Evolutionary conservation across 2,113 vertebrate species (phyloP), one percentile per base, ranked within the genome.

Genomic region (Ictalurus punctatus): DNA sequence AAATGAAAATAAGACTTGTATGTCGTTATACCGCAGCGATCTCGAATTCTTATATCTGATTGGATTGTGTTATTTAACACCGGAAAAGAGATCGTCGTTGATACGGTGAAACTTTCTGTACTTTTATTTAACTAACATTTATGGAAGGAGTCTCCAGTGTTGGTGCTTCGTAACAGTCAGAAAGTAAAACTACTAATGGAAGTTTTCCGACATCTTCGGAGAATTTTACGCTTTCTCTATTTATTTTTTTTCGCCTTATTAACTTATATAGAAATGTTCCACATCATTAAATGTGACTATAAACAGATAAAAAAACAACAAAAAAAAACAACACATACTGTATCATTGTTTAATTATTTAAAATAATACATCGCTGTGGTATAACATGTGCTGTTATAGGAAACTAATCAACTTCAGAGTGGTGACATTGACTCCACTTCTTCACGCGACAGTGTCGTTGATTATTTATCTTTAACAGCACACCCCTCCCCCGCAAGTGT

Each of bases 401-500:
- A 27, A 48, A 48, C 27, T 6, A 44, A 44, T 44, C 69, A 73
- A 19, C 17, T 37, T 19, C 6, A 21, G 3, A 7, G 19, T 21
- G 71, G 16, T 21, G 3, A 74, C 34, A 74, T 74, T 40, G 8
- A 74, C 19, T 12, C 34, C 71, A 23, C 19, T 40, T 44, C 34
- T 23, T 44, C 34, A 71, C 14, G 14, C 16, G 30, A 71, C 67
- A 13, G 48, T 1, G 9, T 12, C 9, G 23, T 78, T 44, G 37
- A 76, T 76, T 76, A 3, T 79, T 16, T 34, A 0, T 34, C 48
- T 54, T 30, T 17, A n/a, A 8, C 13, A 8, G 2, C 74, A 27
- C 44, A 1, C 0, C 1, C 8, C 23, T 0, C 40, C 0, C 1
- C 8, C 23, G 1, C 40, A 14, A 0, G 44, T 44, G 73, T 12